Base-by-base conservation (phyloP, 2,888 invertebrate species). In the Idaea aversata region DNA sequence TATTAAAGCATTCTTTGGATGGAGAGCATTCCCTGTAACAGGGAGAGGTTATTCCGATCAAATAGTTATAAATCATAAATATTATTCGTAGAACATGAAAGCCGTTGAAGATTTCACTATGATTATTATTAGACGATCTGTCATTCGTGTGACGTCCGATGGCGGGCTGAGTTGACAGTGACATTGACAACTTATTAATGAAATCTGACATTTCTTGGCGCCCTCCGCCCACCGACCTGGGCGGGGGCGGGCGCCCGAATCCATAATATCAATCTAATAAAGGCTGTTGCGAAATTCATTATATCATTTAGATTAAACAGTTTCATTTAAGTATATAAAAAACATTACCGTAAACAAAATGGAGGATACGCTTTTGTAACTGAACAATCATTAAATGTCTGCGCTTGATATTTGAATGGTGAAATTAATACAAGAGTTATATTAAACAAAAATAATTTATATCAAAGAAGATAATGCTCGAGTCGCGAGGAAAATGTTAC, bases 351-450 rank as follows among this genome's bases (percentile, higher is more conserved):
- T 36, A 36, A 36, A 36, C 36, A 47, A 47, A 47, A 47, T 47
- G 47, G 47, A 47, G 47, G 47, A 47, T 36, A 36, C 47, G 47
- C 47, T 5, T 47, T 13, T 47, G 47, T 47, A 47, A 77, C 77
- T 76, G 73, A 73, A 74, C 72, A 79, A 82, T 82, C 84, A 87
- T 85, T 85, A 82, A 79, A 85, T 83, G 81, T 86, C 88, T 90
- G 91, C 82, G 80, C 80, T 77, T 84, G 90, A 91, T 87, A 82
- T 85, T 84, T 78, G 79, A 78, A 82, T 77, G 73, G 77, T 75
- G 77, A 81, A 84, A 85, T 84, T 85, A 87, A 89, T 91, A 90
- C 88, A 87, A 86, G 87, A 86, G 83, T 80, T 75, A 78, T 75
- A 78, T 84, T 77, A 86, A 84, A 84, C 84, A 88, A 87, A 87